Evolutionary conservation across 30 jellyfish, hydroid and myxozoan species (phyloP), one percentile per base, ranked within the genome.

Genomic region (Aurelia coerulea): DNA sequence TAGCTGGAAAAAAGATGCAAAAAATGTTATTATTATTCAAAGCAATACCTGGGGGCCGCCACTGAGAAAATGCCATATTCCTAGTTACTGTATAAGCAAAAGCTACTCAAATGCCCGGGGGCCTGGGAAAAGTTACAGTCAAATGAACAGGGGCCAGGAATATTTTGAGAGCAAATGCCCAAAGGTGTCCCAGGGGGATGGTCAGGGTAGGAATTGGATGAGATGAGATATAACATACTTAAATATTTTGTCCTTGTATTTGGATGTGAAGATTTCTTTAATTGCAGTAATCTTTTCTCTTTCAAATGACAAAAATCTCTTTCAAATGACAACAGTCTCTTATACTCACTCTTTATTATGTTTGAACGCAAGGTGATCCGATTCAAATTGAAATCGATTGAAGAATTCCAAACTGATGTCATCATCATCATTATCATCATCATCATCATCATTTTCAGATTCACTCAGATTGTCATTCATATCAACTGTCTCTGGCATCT

Each of bases 281-380:
- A n/a, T n/a, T n/a, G n/a, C n/a, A n/a, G n/a, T n/a, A n/a, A n/a
- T n/a, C 16, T 53, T 53, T 53, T 23, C 29, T 23, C 29, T 23
- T 23, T 23, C 29, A 16, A 3, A 39, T 39, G 51, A 39, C 8
- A 39, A 39, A 39, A 39, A 39, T 1, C 8, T 2, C 6, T 39
- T 39, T 9, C 51, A 2, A 0, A 39, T 0, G 29, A 23, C 29
- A 23, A 23, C 29, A 23, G 0, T 23, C 29, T 23, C 2, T 46
- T 18, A 80, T 35, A 35, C 97, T 84, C 78, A 90, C 97, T 93
- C 98, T 84, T 74, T 82, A 83, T 93, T 93, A 65, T 93, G 90
- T 80, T 93, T 93, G 74, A 93, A 62, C 0, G 97, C 98, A 74
- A 93, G 71, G 39, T 93, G 98, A 88, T 88, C 97, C 2, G 97